Base-by-base conservation (phyloP, 2,113 vertebrate genomes). In the Poecilia latipinna region DNA sequence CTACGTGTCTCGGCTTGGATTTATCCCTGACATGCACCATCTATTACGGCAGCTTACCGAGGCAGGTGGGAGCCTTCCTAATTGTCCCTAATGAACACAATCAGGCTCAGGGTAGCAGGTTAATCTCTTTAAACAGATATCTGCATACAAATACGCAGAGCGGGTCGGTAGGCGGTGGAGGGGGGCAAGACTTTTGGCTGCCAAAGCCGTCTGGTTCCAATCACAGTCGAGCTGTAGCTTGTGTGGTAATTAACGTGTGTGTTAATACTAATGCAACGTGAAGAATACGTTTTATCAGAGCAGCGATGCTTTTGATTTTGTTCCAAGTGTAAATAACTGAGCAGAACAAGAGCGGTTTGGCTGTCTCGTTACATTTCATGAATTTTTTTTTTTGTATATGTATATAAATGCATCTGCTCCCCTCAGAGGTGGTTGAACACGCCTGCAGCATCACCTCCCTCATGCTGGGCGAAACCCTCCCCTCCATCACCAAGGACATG, bases 401-500 rank as follows among this genome's bases (percentile, higher is more conserved):
- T 35, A 7, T 19, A 5, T 48, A 19, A 19, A 48, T 48, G 13
- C 33, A 74, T 1, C 24, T 61, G 26, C 1, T 2, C 12, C n/a
- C 91, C 70, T 26, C 94, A 99, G 98, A 99, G 97, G 98, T 99
- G 77, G 98, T 98, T 61, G 97, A 99, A 84, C 98, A 99, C 48
- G 94, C 97, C 76, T 99, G 98, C 87, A 97, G 98, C 78, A 96
- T 99, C 83, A 98, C 98, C 12, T 98, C 97, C 4, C 97, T 99
- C 75, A 95, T 99, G 95, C 87, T 99, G 86, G 98, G 98, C 17
- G 98, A 99, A 92, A 99, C 97, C 22, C 94, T 99, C 85, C 96
- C 98, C 39, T 98, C 97, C 78, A 96, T 99, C 94, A 96, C 97
- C 85, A 98, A 97, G 91, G 98, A 99, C 93, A 99, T 99, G 97